phyloP scores from a whole-genome alignment of 2,797 vertebrate genomes.

The Pipistrellus nathusii region DNA sequence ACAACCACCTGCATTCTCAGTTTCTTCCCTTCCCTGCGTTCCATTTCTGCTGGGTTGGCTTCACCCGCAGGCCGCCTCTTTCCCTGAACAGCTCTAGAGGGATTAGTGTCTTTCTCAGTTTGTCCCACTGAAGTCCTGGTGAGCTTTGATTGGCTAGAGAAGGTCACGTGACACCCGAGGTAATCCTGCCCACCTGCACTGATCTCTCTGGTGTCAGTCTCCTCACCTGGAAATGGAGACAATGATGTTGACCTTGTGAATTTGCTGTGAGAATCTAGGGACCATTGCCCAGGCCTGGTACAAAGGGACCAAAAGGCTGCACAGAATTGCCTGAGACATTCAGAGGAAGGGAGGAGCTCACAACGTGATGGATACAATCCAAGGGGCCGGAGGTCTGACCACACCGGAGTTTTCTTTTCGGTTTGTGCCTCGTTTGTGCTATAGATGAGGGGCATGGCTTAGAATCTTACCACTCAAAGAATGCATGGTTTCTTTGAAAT shows the following conservation, averaged over 20 bases:
- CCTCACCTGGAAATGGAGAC: not conserved
- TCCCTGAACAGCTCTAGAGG: not conserved
- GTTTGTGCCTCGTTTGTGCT: not conserved
- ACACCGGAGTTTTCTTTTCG: not conserved
- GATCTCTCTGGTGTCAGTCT: not conserved
- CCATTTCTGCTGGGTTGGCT: not conserved
- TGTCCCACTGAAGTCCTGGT: not conserved
- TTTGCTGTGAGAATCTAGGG: not conserved
- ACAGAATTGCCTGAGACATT: not conserved
- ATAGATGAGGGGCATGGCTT: not conserved
- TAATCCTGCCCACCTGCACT: not conserved
- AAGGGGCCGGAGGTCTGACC: not conserved
- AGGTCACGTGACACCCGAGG: not conserved
- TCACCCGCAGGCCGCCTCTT: not conserved
- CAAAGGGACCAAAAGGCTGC: not conserved
- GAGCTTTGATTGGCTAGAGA: not conserved
- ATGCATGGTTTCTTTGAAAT: not conserved
- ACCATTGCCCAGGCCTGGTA: not conserved
- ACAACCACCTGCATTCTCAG: not conserved
- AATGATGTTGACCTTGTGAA: not conserved
- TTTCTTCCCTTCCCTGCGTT: not conserved
- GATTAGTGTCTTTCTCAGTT: accelerated
- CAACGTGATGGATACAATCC: not conserved
- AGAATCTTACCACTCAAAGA: not conserved
- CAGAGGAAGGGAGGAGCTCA: not conserved